A percentile compares a stretch with the other conserved stretches of the same genome.
Evolutionary conservation across 2,113 vertebrate species (phyloP).

Genomic region (Sitta europaea): DNA sequence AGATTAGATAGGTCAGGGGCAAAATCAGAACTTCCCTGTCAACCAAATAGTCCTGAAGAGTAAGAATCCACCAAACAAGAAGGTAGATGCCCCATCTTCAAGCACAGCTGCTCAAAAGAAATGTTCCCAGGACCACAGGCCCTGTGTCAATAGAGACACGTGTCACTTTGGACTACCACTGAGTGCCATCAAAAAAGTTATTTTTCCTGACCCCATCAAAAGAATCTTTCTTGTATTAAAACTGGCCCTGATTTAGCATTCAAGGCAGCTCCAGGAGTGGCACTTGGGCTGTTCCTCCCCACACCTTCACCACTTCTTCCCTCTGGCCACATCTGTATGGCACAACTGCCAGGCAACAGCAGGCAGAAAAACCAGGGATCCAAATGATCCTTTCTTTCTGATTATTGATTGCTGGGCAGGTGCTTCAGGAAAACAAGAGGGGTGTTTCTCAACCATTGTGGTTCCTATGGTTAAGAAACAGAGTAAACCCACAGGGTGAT

Average conservation of each 20-base stretch:
- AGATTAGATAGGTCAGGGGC: not conserved
- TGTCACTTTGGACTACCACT: not conserved
- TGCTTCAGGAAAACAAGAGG: not conserved
- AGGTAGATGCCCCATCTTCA: not conserved
- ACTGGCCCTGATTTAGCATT: not conserved
- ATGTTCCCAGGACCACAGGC: not conserved
- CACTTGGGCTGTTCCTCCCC: not conserved
- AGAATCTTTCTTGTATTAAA: not conserved
- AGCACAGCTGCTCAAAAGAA: not conserved
- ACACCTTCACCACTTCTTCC: not conserved
- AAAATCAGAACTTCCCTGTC: not conserved
- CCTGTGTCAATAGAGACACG: not conserved
- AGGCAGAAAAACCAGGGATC: not conserved
- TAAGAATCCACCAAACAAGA: not conserved
- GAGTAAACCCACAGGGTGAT: not conserved
- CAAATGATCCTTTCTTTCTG: not conserved
- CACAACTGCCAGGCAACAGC: not conserved
- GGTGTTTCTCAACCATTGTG: not conserved
- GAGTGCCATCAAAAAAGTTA: not conserved
- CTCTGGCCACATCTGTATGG: not conserved
- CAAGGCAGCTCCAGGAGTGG: not conserved
- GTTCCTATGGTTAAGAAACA: not conserved
- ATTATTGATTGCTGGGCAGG: not conserved
- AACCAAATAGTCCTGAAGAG: not conserved
- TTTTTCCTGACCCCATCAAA: not conserved